Evolutionary conservation across 2,888 invertebrate genomes (phyloP), one percentile per base, ranked within the genome.

Genomic region (Teleogryllus oceanicus): DNA sequence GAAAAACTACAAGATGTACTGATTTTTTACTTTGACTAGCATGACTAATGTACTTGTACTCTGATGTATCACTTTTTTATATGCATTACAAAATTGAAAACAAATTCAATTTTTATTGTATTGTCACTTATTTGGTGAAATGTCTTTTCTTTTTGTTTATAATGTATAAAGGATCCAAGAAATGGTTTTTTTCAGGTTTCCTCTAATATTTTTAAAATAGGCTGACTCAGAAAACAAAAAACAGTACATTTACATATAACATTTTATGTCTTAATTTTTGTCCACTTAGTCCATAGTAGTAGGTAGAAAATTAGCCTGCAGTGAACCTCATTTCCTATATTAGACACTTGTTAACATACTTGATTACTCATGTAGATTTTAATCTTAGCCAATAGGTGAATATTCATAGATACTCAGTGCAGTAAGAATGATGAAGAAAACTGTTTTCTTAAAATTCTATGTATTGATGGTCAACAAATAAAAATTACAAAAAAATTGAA

Each of bases 351-450:
- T 37, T 37, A 37, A 37, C 37, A 8, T 37, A 8, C 8, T 37
- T 78, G 37, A 50, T 74, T 24, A 49, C 74, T 80, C 62, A 24
- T 50, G 78, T 76, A 78, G 21, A 50, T 78, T 21, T 62, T 80
- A 51, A 50, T 51, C 83, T 84, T 82, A 87, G 88, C 50, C 51
- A 79, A 76, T 79, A 20, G 37, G 62, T 12, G 10, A 49, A 37
- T 37, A 37, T 37, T 37, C 8, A 37, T 37, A 37, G 37, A 37
- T 37, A 37, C 37, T 37, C 37, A 37, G 37, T 37, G 37, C 1
- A 8, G 37, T 5, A 37, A 37, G 37, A 37, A 37, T 37, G 37
- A 37, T 37, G 37, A 37, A 37, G 37, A 37, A 37, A 37, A 37
- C 37, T 8, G 37, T 37, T 37, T 37, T 37, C 8, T 37, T 37